phyloP scores from a whole-genome alignment of 2,113 vertebrate genomes.

The Aramus guarauna region DNA sequence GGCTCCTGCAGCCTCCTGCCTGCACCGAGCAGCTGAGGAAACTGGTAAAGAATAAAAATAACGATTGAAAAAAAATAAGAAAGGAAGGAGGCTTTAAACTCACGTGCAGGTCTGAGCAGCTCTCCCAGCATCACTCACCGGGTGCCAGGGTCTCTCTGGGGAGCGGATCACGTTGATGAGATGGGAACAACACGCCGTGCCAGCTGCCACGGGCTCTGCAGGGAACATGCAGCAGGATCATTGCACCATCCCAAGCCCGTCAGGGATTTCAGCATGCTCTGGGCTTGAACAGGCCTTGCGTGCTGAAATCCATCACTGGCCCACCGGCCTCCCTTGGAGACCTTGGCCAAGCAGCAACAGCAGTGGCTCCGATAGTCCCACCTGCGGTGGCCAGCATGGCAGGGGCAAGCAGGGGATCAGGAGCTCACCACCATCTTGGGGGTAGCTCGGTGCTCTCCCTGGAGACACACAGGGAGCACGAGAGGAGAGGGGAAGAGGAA shows the following conservation, averaged over 20 bases:
- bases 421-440: neutral
- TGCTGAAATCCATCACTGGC: neutral
- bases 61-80: neutral
- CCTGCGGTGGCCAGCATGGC: neutral
- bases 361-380: neutral
- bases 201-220: neutral
- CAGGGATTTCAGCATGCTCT: neutral
- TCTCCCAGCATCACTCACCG: neutral
- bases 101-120: neutral
- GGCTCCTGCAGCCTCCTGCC: neutral
- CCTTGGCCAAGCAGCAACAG: neutral
- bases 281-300: neutral
- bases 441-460: neutral
- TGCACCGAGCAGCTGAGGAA: neutral
- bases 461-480: neutral
- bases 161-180: neutral
- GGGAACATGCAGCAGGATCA: neutral
- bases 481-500: neutral
- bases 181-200: fast-evolving
- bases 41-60: neutral
- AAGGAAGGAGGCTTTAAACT: neutral
- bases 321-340: neutral
- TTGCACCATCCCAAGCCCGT: neutral
- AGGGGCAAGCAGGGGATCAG: neutral
- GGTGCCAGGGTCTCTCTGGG: neutral